phyloP scores from a whole-genome alignment of 1,140 invertebrate species.

The Hesperophylax magnus region DNA sequence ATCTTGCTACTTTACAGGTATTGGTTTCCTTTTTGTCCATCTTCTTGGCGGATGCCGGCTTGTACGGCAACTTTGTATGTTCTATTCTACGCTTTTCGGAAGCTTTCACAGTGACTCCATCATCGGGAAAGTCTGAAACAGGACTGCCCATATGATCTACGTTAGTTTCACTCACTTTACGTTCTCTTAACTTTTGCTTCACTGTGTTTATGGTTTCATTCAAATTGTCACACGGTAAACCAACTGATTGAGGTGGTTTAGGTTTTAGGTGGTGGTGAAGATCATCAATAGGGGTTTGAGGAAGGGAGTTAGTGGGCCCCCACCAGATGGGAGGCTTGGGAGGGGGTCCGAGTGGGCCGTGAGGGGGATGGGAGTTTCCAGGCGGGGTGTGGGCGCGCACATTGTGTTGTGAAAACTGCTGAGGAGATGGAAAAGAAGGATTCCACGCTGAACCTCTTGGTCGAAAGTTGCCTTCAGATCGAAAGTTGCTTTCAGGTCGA shows the following conservation, averaged over 20 bases:
- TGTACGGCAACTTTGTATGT: slow-evolving; percentile 47
- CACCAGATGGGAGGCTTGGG: not conserved
- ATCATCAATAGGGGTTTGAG: not conserved
- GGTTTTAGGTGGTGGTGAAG: slow-evolving; percentile 30
- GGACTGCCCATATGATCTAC: slow-evolving; percentile 10
- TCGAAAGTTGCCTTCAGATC: slow-evolving; percentile 21
- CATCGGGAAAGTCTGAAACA: not conserved
- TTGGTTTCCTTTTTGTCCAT: slow-evolving; percentile 44
- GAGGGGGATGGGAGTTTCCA: not conserved
- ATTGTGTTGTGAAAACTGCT: slow-evolving; percentile 9
- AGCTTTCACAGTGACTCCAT: slow-evolving; percentile 27
- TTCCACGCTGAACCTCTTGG: slow-evolving; percentile 16
- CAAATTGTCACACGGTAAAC: slow-evolving; percentile 40
- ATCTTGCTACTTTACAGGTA: slow-evolving; percentile 17
- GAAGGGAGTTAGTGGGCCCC: not conserved
- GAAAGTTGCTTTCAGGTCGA: too few relatives aligned
- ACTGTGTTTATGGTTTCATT: slow-evolving; percentile 51
- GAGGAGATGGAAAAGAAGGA: slow-evolving; percentile 11
- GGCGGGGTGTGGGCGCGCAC: not conserved
- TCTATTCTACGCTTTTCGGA: slow-evolving; percentile 52
- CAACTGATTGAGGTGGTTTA: slow-evolving; percentile 18
- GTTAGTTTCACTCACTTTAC: slow-evolving; percentile 46
- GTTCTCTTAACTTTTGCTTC: slow-evolving; percentile 49
- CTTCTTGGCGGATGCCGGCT: slow-evolving; percentile 33
- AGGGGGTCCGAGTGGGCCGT: not conserved